phyloP scores from a whole-genome alignment of 2,888 invertebrate genomes.

The Drosophila prolongata region DNA sequence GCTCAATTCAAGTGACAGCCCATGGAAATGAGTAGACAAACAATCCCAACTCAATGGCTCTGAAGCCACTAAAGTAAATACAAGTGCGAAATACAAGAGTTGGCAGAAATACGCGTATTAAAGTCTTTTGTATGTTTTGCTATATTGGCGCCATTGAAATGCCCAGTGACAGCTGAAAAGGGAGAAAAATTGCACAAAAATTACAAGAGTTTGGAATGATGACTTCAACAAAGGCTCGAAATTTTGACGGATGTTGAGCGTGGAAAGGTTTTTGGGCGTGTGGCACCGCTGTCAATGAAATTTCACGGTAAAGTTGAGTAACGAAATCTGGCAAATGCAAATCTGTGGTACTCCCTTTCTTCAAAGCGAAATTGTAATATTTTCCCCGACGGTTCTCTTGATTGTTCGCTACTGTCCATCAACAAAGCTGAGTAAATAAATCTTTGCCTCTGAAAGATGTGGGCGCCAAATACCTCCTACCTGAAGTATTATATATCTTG shows the following conservation, averaged over 20 bases:
- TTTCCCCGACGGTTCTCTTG: constrained; percentile 41
- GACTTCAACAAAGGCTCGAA: constrained; percentile 48
- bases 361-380: constrained; percentile 47
- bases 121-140: constrained; percentile 1
- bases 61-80: constrained; percentile 53
- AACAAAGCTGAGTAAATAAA: constrained; percentile 45
- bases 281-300: constrained; percentile 57
- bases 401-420: constrained; percentile 54
- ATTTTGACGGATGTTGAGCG: constrained; percentile 54
- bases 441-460: constrained; percentile 35
- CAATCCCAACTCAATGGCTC: constrained; percentile 56
- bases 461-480: constrained; percentile 38
- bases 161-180: constrained; percentile 28
- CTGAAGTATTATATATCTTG: constrained; percentile 19
- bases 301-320: constrained; percentile 44
- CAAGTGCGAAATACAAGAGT: constrained; percentile 24
- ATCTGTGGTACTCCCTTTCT: constrained; percentile 37
- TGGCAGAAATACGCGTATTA: constrained; percentile 21
- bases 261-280: constrained; percentile 59
- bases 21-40: constrained; percentile 70
- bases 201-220: constrained; percentile 21
- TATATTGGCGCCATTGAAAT: constrained; percentile 38
- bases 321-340: constrained; percentile 60
- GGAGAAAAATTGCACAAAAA: constrained; percentile 56
- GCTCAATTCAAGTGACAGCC: constrained; percentile 69